Base-by-base conservation (phyloP, 2,797 vertebrate genomes). In the Ptychadena robeensis region DNA sequence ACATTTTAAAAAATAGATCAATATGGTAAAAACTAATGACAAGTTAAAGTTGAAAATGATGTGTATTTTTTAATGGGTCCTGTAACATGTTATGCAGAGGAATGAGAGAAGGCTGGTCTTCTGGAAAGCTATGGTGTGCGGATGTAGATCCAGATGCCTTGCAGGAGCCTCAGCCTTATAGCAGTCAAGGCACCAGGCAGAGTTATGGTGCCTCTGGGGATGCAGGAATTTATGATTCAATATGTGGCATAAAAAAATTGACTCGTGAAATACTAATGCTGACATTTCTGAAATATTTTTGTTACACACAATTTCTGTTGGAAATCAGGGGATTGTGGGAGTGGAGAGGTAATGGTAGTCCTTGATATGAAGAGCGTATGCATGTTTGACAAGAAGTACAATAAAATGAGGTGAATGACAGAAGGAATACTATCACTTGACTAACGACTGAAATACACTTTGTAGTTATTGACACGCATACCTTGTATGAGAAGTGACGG, bases 171-270 rank as follows among this genome's bases (percentile, higher is more conserved):
- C 76, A 11, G 71, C 27, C 38, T 28, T 31, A 12, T 9, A 74
- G 63, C 64, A 25, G 61, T 83, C 67, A 73, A 61, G 30, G 69
- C 61, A 67, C 9, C 27, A 68, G 69, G 82, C 69, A 79, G 76
- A 75, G 65, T 80, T 85, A 80, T 80, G 35, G 64, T 35, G 34
- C 82, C 77, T 66, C 61, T 70, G 82, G 71, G 82, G 71, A 80
- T 65, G 64, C 14, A 64, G 65, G 82, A 80, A 85, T 80, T 85
- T 85, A 80, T 80, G 82, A 80, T 85, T 79, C 71, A 74, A 80
- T 85, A 80, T 80, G 64, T 80, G 71, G 82, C 71, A 75, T 48
- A 48, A 80, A 67, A 80, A 67, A 81, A 65, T 63, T 57, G 64
- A 11, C 48, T 22, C 59, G 67, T 44, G 72, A 40, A 72, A 68